Base-by-base conservation (phyloP, 2,888 invertebrate species). In the Dilophus febrilis region DNA sequence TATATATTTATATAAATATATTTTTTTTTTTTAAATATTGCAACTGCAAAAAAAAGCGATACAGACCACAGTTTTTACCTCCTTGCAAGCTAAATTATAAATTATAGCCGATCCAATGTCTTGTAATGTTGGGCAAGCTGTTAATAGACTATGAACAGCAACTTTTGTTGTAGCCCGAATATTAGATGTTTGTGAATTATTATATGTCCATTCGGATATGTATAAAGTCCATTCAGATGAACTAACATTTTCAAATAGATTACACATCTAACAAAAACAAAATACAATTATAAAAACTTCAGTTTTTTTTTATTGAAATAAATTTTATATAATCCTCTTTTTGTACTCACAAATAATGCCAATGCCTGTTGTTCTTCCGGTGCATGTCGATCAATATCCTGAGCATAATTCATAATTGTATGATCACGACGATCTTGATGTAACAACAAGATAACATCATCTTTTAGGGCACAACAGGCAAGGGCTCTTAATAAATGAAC, bases 51-150 rank as follows among this genome's bases (percentile, higher is more conserved):
- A 45, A 48, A 45, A 49, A 50, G 54, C 56, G 74, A 77, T 79
- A 83, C 86, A 72, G 78, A 88, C 88, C 84, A 90, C 88, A 63
- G 88, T 85, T 75, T 88, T 90, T 72, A 90, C 88, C 80, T 91
- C 90, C 79, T 88, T 90, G 71, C 84, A 80, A 59, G 87, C 86
- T 53, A 91, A 69, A 66, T 91, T 91, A 67, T 87, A 80, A 51
- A 91, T 74, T 47, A 91, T 79, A 50, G 87, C 86, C 2, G 85
- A 74, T 46, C 91, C 91, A 46, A 76, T 66, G 48, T 85, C 82
- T 56, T 84, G 83, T 50, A 90, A 65, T 47, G 68, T 71, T 13
- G 68, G 60, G 42, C 74, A 72, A 44, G 79, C 78, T 16, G 82
- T 74, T 30, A 91, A 70, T 48, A 85, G 62, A 45, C 81, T 76